Conservation (phyloP, 2,888 invertebrate species). For the Lasioglossum zephyrum region DNA sequence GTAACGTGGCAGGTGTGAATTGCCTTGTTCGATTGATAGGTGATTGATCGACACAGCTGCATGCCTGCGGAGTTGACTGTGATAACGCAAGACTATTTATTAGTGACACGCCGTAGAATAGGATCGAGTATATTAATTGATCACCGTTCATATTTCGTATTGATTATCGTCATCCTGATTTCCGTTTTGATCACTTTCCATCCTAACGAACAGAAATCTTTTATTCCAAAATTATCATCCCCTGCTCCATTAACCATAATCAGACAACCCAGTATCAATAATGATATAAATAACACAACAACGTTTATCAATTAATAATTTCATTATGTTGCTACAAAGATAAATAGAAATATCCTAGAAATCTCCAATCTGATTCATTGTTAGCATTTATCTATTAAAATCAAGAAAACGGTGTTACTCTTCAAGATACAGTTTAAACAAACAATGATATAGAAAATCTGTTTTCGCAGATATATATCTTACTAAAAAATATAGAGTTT, state of each 20-base stretch:
- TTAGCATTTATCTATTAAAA: too few species aligned
- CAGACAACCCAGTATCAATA: not conserved
- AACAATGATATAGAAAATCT: too few species aligned
- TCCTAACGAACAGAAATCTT: not conserved
- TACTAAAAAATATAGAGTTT: too few species aligned
- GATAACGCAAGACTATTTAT: constrained; percentile 24
- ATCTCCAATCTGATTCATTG: too few species aligned
- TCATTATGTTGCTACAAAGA: not conserved
- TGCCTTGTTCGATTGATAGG: constrained; percentile 33
- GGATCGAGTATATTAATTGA: constrained; percentile 2
- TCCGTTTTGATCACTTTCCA: not conserved
- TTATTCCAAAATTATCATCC: not conserved
- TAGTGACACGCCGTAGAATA: not conserved
- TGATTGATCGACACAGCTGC: constrained; percentile 44
- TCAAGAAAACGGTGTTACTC: too few species aligned
- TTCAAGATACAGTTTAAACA: too few species aligned
- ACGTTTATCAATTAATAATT: not conserved
- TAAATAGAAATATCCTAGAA: too few species aligned
- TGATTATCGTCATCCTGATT: not conserved
- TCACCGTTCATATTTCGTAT: not conserved
- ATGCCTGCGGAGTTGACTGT: not conserved
- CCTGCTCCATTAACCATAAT: not conserved
- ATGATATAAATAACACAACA: not conserved
- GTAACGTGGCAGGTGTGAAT: constrained; percentile 24
- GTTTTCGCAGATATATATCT: too few species aligned